Evolutionary conservation across 2,888 invertebrate genomes (phyloP), one percentile per base, ranked within the genome.

Genomic region (Melieria crassipennis): DNA sequence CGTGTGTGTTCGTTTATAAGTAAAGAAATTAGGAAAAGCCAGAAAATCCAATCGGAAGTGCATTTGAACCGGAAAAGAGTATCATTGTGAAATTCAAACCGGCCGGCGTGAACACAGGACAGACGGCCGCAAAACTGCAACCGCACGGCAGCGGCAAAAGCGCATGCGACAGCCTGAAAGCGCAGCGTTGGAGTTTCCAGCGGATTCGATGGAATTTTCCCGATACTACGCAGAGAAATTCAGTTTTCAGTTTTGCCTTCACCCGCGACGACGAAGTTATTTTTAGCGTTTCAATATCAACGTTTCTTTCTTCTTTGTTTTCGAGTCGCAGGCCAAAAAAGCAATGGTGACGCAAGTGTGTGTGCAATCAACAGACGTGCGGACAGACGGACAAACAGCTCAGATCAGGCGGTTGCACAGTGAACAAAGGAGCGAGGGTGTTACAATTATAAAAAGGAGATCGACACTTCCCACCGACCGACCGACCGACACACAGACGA

Each of bases 31-130:
- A 74, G 70, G 66, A 71, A 73, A 73, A 52, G 52, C 43, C 57
- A 71, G 72, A 70, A 73, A 71, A 74, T 74, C 71, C 72, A 74
- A 76, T 76, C 67, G 67, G 67, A 67, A 67, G 60, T 67, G 67
- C 67, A 67, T 61, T 67, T 60, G 45, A 52, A 67, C 50, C 50
- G 60, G 60, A 43, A 50, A 64, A 67, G 52, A 69, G 61, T 56
- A 61, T 45, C 66, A 75, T 77, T 78, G 77, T 78, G 78, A 77
- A 77, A 78, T 77, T 76, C 75, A 75, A 70, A 71, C 75, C 75
- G 75, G 75, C 74, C 65, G 74, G 67, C 67, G 64, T 65, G 58
- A 70, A 47, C 50, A 11, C 43, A 67, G 57, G 16, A 42, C 16
- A 69, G 57, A 60, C 48, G 63, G 45, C 48, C 52, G 13, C 47